These are phyloP conservation scores for Ascaphus truei DNA, from an alignment of 2,113 vertebrate genomes.

Conservation along the genomic window DNA sequence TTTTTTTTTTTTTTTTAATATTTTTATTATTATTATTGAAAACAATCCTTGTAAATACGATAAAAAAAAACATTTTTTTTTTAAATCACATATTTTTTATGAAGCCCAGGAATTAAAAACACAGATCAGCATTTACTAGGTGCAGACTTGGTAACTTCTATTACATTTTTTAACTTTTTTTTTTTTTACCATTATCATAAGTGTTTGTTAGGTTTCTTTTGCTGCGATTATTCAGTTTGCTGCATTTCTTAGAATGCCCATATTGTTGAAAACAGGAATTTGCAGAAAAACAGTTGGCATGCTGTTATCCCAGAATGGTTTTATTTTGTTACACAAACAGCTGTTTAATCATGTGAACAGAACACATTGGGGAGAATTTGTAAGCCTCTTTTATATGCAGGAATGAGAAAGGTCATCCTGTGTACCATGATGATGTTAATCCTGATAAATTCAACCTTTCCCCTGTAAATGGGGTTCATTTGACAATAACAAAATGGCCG, in stretches of 20 bases:
- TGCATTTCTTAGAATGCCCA: no score
- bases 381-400: not conserved
- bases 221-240: not conserved
- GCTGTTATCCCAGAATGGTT: not conserved
- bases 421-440: no score
- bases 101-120: not conserved
- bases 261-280: not conserved
- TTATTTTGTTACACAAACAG: not conserved
- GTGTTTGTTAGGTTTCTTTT: not conserved
- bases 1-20: no score
- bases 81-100: conserved; percentile 21
- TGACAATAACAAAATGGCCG: no score
- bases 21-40: conserved; percentile 23
- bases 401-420: no score
- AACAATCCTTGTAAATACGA: conserved; percentile 30
- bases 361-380: no score
- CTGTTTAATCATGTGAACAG: no score
- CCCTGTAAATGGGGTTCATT: no score
- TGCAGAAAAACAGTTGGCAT: not conserved
- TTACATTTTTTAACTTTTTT: not conserved
- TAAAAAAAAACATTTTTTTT: conserved; percentile 28
- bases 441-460: no score
- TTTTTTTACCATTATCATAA: not conserved
- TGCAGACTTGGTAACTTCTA: conserved; percentile 9
- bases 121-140: conserved; percentile 12